These are phyloP conservation scores for Empidonax alnorum DNA, from an alignment of 2,113 vertebrate genomes.

Conservation along the genomic window DNA sequence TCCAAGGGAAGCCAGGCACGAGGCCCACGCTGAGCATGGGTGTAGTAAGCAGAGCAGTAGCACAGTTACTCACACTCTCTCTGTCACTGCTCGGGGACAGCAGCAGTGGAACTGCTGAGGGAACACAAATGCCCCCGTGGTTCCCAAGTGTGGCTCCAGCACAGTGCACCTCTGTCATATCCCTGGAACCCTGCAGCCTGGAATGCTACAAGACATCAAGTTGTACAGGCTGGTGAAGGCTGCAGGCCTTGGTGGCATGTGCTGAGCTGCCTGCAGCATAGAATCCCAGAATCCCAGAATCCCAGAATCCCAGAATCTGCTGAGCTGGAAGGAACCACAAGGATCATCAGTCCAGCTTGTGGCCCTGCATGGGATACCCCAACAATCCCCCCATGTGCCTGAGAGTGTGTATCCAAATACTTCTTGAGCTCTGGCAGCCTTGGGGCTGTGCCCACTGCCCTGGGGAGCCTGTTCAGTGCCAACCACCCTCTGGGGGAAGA, in stretches of 20 bases:
- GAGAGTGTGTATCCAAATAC: neutral
- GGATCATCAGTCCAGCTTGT: neutral
- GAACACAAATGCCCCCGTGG: accelerated
- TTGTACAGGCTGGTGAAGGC: neutral
- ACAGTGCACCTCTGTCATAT: neutral
- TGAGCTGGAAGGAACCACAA: neutral
- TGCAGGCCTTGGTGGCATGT: neutral
- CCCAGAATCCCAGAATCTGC: neutral
- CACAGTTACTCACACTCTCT: neutral
- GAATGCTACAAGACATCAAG: neutral
- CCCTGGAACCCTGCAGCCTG: neutral
- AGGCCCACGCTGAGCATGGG: neutral
- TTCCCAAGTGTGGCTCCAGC: neutral
- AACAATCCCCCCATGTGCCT: neutral
- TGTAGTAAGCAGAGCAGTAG: neutral
- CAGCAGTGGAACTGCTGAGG: accelerated
- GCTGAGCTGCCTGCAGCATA: neutral
- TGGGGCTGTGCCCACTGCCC: neutral
- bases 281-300: neutral
- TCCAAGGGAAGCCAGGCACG: neutral
- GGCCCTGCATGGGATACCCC: neutral
- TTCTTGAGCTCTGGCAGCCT: neutral
- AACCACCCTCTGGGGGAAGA: neutral
- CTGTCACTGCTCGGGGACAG: neutral
- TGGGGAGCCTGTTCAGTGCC: neutral